Evolutionary conservation across 2,113 vertebrate species (phyloP), one percentile per base, ranked within the genome.

Genomic region (Xiphophorus maculatus): DNA sequence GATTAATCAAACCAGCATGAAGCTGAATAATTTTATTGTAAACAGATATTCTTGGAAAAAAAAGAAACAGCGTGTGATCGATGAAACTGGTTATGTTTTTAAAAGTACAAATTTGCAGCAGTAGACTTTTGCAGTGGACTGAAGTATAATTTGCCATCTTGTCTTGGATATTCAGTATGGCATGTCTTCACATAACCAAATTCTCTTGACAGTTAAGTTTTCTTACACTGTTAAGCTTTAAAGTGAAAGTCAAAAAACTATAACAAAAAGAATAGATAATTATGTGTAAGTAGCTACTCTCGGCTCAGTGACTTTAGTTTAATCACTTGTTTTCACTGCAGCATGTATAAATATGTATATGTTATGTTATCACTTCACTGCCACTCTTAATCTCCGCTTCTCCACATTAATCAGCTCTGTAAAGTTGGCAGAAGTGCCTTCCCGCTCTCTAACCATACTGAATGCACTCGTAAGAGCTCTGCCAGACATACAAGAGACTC

Each of bases 391-490:
- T 76, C n/a, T 17, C 40, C 73, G 77, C 63, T 71, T 82, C 29
- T 77, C 71, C 30, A 30, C 32, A 33, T 82, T 84, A 69, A 87
- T 87, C 74, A 78, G 29, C 51, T 74, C 71, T 77, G 73, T 81
- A 63, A 71, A 69, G 60, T 80, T 22, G 3, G 22, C 72, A 65
- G 40, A 62, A 85, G 79, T 62, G 7, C 76, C 60, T 64, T 68
- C 35, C 29, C 67, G 71, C 74, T 62, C 75, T 73, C 74, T 77
- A 35, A 70, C 35, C 66, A 22, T 61, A 51, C 37, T 80, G 74
- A 78, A 74, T 83, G 76, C 48, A 44, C 70, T 80, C 61, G 15
- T 82, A 33, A 86, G 80, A 76, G 84, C 84, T 85, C 77, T 75
- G 54, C 61, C 71, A 28, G 32, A 68, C 63, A 65, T 82, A 72